Base-by-base conservation (phyloP, 2,888 invertebrate species). In the Tethea ocularis region DNA sequence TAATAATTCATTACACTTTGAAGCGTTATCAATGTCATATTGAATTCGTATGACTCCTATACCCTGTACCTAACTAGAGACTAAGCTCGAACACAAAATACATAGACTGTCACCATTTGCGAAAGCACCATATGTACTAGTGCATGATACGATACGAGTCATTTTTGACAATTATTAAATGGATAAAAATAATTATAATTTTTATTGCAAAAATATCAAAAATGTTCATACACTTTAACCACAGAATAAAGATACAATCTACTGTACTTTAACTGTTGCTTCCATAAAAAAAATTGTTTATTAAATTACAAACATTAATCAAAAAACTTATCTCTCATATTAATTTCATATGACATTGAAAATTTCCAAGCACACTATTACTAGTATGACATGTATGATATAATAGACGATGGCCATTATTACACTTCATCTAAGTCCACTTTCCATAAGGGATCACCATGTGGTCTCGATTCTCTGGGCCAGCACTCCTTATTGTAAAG, bases 11-110 rank as follows among this genome's bases (percentile, higher is more conserved):
- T n/a, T n/a, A n/a, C n/a, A 24, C n/a, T 24, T n/a, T 26, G 23
- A n/a, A 52, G n/a, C 52, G n/a, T 52, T 24, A 11, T 52, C 24
- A 52, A n/a, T 52, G 23, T 51, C 51, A 52, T 52, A 52, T 52
- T n/a, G 3, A 24, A 15, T 22, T 6, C 13, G 11, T 11, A 41
- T n/a, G n/a, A n/a, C n/a, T n/a, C n/a, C n/a, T n/a, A n/a, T n/a
- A n/a, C n/a, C n/a, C n/a, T n/a, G n/a, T n/a, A n/a, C n/a, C n/a
- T n/a, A n/a, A n/a, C n/a, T n/a, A n/a, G n/a, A n/a, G n/a, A n/a
- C n/a, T n/a, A n/a, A n/a, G n/a, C n/a, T n/a, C n/a, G n/a, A n/a
- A n/a, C n/a, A n/a, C n/a, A n/a, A n/a, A n/a, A n/a, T 15, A 38
- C 15, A 38, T 38, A 3, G 15, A 17, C n/a, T 7, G 41, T 41